Evolutionary conservation across 2,113 vertebrate species (phyloP), one percentile per base, ranked within the genome.

Genomic region (Rhabdomys dilectus): DNA sequence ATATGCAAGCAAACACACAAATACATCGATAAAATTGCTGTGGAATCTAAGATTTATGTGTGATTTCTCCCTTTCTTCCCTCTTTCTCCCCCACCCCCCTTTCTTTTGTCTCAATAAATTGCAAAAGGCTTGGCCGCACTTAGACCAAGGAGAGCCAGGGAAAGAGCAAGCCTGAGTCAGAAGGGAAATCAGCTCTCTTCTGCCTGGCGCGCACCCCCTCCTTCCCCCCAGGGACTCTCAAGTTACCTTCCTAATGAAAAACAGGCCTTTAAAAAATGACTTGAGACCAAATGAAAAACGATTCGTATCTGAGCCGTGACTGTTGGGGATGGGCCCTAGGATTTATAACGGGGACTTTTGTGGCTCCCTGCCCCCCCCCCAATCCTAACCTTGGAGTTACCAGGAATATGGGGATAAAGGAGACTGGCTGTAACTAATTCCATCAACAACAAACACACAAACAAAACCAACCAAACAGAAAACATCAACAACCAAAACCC

Each of bases 241-340:
- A 19, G 60, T 97, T 98, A 93, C 97, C 39, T 48, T 93, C 68
- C 84, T 96, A 96, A 96, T 95, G 93, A 96, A 73, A 97, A 96
- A 89, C 97, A 97, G 96, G 62, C 93, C 81, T 92, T 95, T 82
- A 36, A 56, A 36, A 95, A 96, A 94, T 93, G 95, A 97, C 96
- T 96, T 96, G 91, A 95, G 62, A 88, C 85, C 77, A 56, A 94
- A 96, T 92, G 91, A 95, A 96, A 97, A 97, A 93, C 45, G 88
- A 96, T 60, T 96, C 87, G 91, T 62, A 39, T 88, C 70, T 80
- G 78, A 64, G 62, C 13, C 8, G 3, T 2, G 51, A 68, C 82
- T n/a, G 53, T 8, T 36, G 89, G 75, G 45, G 81, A 39, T 21
- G 53, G 68, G 84, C 42, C 24, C 26, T 31, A 58, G 80, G 29